These are phyloP conservation scores for Pterois miles DNA, from an alignment of 2,797 vertebrate species.

Conservation along the genomic window DNA sequence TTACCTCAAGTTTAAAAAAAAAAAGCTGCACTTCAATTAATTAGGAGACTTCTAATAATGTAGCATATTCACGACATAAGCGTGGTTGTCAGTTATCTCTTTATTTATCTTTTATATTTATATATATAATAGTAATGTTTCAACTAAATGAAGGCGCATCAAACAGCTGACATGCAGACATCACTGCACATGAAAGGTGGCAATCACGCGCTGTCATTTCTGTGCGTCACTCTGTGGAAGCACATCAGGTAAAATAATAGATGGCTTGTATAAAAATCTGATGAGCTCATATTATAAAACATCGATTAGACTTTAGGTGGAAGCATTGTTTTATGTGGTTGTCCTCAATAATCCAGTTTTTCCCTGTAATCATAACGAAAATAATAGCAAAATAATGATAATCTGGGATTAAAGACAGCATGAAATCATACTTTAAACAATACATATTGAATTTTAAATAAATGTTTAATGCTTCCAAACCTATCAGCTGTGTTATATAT, in stretches of 20 bases:
- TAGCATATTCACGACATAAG: neutral
- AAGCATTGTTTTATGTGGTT: neutral
- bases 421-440: neutral
- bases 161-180: constrained; percentile 27
- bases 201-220: constrained; percentile 30
- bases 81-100: neutral
- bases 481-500: neutral
- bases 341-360: neutral
- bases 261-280: constrained; percentile 10
- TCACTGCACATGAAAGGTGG: constrained; percentile 26
- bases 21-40: neutral
- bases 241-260: neutral
- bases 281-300: neutral
- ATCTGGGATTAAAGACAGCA: neutral
- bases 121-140: constrained; percentile 1
- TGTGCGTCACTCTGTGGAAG: neutral
- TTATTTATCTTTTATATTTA: neutral
- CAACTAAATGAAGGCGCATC: neutral
- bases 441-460: neutral
- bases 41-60: neutral
- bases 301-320: neutral
- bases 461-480: neutral
- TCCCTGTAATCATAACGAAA: neutral
- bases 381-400: neutral
- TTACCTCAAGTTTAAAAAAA: neutral